Evolutionary conservation across 2,113 vertebrate species (phyloP), one percentile per base, ranked within the genome.

Genomic region (Scophthalmus maximus): DNA sequence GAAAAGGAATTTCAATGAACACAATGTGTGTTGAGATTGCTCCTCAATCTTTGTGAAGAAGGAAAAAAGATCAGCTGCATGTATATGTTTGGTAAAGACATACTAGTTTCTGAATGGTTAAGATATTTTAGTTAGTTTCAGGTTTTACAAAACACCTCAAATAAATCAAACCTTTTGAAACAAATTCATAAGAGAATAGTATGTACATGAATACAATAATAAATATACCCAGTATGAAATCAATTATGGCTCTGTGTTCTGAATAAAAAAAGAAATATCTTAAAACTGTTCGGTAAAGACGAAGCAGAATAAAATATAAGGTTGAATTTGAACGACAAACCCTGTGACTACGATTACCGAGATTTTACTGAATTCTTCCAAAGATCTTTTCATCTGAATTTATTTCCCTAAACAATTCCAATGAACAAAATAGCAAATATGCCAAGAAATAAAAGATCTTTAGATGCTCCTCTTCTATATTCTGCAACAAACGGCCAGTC

Each of bases 21-120:
- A 83, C 72, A 76, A 71, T 68, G 80, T 82, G 85, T 80, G 71
- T 87, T 79, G 72, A 79, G 74, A 46, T 79, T 67, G 79, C 70
- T 83, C 77, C 81, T 86, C 75, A 49, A 29, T 73, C 67, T 49
- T 62, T 46, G n/a, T 20, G 23, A 70, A 64, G 63, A 78, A 82
- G 61, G 63, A 77, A 55, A 71, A 73, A 34, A 68, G 75, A 79
- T 69, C 65, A 84, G 89, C 82, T 84, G 83, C 79, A 49, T 87
- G 65, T 63, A 64, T 73, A 64, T 73, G 74, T 74, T 88, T 70
- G 65, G 82, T 91, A 79, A 89, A 91, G 86, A 91, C 88, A 79
- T 91, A 63, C 80, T 87, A 83, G 85, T 81, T 85, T 87, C 66
- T 84, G 74, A 86, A 86, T 82, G 61, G 73, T 92, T 89, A 90